Percentiles rank a stretch among this genome's conserved stretches.
Conservation (phyloP, 2,888 invertebrate species). For the Sinohyriopsis cumingii region DNA sequence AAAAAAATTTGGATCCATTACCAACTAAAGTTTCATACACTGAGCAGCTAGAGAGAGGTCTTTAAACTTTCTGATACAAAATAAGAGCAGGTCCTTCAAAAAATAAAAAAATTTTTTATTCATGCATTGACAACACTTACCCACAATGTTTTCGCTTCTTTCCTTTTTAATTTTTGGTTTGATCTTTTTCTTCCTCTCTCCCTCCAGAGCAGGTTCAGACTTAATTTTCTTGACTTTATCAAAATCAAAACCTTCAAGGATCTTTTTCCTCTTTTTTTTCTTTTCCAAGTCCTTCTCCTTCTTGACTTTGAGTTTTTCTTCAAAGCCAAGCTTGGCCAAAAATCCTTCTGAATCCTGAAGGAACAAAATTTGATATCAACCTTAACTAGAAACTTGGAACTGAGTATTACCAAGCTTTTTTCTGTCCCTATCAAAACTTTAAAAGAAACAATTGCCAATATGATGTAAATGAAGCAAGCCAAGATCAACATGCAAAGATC, state of each 20-base stretch:
- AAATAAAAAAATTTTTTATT: no score
- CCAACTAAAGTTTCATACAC: no score
- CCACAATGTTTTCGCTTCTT: conserved; percentile 51
- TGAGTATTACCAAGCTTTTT: not conserved
- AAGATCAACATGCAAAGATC: no score
- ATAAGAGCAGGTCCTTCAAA: no score
- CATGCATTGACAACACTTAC: conserved; percentile 10
- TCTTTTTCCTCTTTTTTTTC: conserved; percentile 50
- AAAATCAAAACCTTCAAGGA: conserved; percentile 23
- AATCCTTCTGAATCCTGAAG: conserved; percentile 6
- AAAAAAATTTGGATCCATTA: no score
- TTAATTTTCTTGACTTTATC: conserved; percentile 44
- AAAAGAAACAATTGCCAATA: no score
- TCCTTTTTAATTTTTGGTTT: conserved; percentile 50
- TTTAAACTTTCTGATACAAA: no score
- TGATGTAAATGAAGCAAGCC: no score
- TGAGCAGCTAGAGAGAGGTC: no score
- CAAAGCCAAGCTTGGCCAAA: conserved; percentile 32
- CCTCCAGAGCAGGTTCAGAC: conserved; percentile 27
- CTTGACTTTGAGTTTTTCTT: conserved; percentile 53
- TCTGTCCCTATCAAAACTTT: no score
- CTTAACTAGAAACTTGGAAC: no score
- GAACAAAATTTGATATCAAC: not conserved
- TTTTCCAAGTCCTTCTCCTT: conserved; percentile 54
- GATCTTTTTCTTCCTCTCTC: conserved; percentile 50